These are phyloP conservation scores for Platypus cylindrus DNA, from an alignment of 2,888 invertebrate species.

Conservation along the genomic window DNA sequence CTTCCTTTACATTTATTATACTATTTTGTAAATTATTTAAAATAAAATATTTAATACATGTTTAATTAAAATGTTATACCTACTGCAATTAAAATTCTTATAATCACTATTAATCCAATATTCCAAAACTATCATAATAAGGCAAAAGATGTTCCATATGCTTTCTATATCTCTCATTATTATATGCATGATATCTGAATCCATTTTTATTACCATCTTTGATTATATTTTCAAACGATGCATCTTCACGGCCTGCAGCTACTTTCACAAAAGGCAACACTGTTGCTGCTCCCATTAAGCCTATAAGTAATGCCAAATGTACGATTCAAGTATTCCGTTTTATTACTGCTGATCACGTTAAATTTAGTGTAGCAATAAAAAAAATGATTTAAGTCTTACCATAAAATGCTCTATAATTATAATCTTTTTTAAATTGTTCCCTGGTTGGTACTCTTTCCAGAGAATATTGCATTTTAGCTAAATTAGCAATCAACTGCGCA, in stretches of 20 bases:
- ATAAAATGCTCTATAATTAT: conserved; percentile 25
- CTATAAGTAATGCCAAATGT: too few relatives aligned
- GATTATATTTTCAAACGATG: conserved; percentile 27
- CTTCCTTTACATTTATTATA: too few relatives aligned
- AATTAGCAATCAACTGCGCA: conserved; percentile 22
- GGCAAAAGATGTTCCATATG: conserved; percentile 26
- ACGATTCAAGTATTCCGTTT: too few relatives aligned
- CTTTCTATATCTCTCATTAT: conserved; percentile 25
- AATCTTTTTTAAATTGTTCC: conserved; percentile 26
- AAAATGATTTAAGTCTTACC: too few relatives aligned
- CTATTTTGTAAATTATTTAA: too few relatives aligned
- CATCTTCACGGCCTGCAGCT: conserved; percentile 24
- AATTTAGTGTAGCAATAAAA: too few relatives aligned
- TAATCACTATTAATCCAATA: conserved; percentile 23
- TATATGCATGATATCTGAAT: conserved; percentile 28
- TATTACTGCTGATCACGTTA: too few relatives aligned
- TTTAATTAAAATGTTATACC: too few relatives aligned
- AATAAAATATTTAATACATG: too few relatives aligned
- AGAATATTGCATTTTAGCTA: conserved; percentile 25
- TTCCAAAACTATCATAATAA: conserved; percentile 27
- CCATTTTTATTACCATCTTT: conserved; percentile 22
- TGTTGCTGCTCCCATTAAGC: conserved; percentile 26
- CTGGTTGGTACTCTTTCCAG: conserved; percentile 27
- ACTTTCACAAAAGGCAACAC: conserved; percentile 28
- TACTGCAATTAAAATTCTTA: too few relatives aligned